Conservation (phyloP, 1,140 invertebrate species). For the Melitaea cinxia region DNA sequence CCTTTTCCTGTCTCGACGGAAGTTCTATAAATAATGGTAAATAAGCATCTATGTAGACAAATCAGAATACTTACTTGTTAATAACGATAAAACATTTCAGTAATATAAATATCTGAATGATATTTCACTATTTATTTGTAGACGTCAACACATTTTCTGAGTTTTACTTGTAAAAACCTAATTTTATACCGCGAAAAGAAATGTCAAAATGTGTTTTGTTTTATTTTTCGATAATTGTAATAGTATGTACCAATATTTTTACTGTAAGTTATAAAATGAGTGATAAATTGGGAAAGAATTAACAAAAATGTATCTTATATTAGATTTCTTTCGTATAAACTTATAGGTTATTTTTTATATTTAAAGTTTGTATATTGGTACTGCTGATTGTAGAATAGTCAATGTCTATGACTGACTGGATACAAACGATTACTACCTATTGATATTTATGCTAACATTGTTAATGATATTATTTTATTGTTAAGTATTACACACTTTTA, state of each 20-base stretch:
- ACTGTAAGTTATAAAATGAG: background rate
- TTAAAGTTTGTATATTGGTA: constrained; percentile 22
- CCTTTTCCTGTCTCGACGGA: constrained; percentile 76
- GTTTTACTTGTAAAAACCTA: constrained; percentile 40
- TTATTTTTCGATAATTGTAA: constrained; percentile 3
- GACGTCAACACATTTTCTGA: constrained; percentile 57
- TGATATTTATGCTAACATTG: no score
- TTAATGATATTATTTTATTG: no score
- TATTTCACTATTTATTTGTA: constrained; percentile 40
- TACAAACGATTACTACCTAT: no score
- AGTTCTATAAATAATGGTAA: constrained; percentile 48
- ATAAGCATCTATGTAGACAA: constrained; percentile 24
- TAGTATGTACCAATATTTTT: background rate
- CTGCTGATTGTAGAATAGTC: constrained; percentile 24
- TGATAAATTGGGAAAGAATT: background rate
- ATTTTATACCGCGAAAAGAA: constrained; percentile 61
- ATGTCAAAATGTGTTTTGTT: constrained; percentile 45
- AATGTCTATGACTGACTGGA: constrained; percentile 6
- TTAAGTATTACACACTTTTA: no score
- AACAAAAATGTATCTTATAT: background rate
- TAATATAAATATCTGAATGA: constrained; percentile 32
- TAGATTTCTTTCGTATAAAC: constrained; percentile 6
- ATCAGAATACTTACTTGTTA: constrained; percentile 33
- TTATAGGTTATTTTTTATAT: constrained; percentile 30
- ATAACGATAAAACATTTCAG: constrained; percentile 16